Evolutionary conservation across 2,113 vertebrate genomes (phyloP).

Genomic region (Clinocottus analis): DNA sequence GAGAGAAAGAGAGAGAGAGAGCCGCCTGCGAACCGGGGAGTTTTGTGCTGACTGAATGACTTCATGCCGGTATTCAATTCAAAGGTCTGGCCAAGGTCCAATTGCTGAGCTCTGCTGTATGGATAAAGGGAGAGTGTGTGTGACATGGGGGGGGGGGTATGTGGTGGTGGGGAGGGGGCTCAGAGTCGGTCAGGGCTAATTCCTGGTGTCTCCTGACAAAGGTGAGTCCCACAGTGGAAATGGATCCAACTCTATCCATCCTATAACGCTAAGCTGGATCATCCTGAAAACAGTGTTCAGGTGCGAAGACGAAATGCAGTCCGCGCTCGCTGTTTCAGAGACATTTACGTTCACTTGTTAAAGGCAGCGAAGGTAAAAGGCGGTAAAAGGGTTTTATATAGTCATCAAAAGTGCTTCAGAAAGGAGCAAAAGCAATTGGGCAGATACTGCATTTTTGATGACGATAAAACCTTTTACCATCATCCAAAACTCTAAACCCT

Average conservation of each 20-base stretch:
- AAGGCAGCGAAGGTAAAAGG: neutral
- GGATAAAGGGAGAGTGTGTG: slow-evolving; percentile 58
- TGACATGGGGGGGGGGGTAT: slow-evolving; percentile 10
- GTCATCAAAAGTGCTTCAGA: neutral
- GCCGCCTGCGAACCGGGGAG: slow-evolving; percentile 66
- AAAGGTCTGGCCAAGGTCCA: slow-evolving; percentile 78
- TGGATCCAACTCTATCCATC: slow-evolving; percentile 6
- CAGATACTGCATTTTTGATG: neutral
- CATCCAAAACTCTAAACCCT: neutral
- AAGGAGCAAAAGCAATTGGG: neutral
- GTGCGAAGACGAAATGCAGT: neutral
- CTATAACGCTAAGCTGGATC: slow-evolving; percentile 5
- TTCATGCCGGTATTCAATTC: slow-evolving; percentile 81
- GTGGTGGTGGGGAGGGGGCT: neutral
- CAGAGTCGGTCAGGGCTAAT: slow-evolving; percentile 54
- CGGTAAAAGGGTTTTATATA: neutral
- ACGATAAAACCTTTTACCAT: neutral
- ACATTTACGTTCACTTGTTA: neutral
- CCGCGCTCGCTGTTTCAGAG: neutral
- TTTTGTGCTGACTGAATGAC: slow-evolving; percentile 84
- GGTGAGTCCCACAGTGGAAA: slow-evolving; percentile 52
- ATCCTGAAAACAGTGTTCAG: neutral
- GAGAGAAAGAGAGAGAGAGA: slow-evolving; percentile 49
- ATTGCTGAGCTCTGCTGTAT: slow-evolving; percentile 81
- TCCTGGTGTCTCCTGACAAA: slow-evolving; percentile 58